Evolutionary conservation across 2,888 invertebrate genomes (phyloP), one percentile per base, ranked within the genome.

Genomic region (Malthinus seriepunctatus): DNA sequence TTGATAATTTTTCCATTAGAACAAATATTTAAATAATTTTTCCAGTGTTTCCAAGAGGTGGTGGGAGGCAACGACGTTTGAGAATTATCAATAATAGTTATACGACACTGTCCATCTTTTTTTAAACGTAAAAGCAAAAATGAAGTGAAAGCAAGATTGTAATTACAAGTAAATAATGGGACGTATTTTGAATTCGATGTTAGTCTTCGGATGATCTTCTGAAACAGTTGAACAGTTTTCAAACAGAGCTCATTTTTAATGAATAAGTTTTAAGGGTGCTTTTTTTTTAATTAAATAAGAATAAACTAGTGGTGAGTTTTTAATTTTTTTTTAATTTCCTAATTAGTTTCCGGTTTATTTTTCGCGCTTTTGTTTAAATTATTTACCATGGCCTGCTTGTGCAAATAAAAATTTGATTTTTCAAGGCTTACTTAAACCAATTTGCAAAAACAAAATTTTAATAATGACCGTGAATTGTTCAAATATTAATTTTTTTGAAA

Each of bases 131-230:
- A 8, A 56, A 15, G 33, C 32, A 48, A 48, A 51, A 48, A 37
- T 56, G 51, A 10, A 63, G 62, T 64, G 61, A 64, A 63, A 64
- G 63, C 55, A 52, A 55, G 34, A 60, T 48, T 49, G 31, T 46
- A 51, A 51, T 56, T 47, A 47, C 53, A 42, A 47, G 51, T 55
- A 56, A 60, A 54, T 59, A 59, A 48, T 51, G 49, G 34, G 34
- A 44, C 14, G 47, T 35, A 39, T 52, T 48, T 60, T 35, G 48
- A 58, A 54, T 49, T 54, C 62, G 53, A 61, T 61, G 61, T 64
- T 64, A 64, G 63, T 51, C 45, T 46, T 42, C 45, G 58, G 39
- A 56, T 57, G 61, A 44, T 62, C 42, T 42, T 37, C 48, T 53
- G 33, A 32, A 42, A 34, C 60, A 62, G 62, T 60, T 47, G 58